Conservation (phyloP, 2,113 vertebrate genomes). For the Oreotragus oreotragus region DNA sequence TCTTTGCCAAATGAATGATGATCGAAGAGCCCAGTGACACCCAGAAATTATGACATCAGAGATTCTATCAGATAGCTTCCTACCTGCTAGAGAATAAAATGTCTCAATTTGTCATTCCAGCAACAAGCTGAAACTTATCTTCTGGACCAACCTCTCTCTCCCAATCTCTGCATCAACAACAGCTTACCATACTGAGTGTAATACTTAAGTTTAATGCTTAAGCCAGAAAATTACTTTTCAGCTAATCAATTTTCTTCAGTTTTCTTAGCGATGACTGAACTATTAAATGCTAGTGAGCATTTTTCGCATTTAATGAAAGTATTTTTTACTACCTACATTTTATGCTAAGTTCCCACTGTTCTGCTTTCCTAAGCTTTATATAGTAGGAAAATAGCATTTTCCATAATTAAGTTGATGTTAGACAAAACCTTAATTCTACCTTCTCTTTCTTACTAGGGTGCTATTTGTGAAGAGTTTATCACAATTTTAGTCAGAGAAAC, state of each 20-base stretch:
- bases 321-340: neutral
- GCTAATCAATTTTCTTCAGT: neutral
- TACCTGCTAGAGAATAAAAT: slow-evolving; percentile 38
- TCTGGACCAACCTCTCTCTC: neutral
- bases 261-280: neutral
- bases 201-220: neutral
- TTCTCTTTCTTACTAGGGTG: slow-evolving; percentile 35
- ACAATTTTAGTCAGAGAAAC: neutral
- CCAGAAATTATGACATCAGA: slow-evolving; percentile 53
- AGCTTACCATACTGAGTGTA: neutral
- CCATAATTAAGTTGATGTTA: neutral
- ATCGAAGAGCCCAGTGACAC: slow-evolving; percentile 22
- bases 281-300: neutral
- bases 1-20: slow-evolving; percentile 24
- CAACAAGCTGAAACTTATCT: neutral
- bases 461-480: neutral
- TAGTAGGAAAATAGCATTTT: neutral
- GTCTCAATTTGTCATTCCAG: neutral
- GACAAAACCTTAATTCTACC: slow-evolving; percentile 40
- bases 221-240: neutral
- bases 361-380: neutral
- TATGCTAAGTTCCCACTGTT: neutral
- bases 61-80: slow-evolving; percentile 48
- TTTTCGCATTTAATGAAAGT: slow-evolving; percentile 32
- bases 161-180: neutral